These are phyloP conservation scores for Noctua janthe DNA, from an alignment of 2,888 invertebrate genomes.

Conservation along the genomic window DNA sequence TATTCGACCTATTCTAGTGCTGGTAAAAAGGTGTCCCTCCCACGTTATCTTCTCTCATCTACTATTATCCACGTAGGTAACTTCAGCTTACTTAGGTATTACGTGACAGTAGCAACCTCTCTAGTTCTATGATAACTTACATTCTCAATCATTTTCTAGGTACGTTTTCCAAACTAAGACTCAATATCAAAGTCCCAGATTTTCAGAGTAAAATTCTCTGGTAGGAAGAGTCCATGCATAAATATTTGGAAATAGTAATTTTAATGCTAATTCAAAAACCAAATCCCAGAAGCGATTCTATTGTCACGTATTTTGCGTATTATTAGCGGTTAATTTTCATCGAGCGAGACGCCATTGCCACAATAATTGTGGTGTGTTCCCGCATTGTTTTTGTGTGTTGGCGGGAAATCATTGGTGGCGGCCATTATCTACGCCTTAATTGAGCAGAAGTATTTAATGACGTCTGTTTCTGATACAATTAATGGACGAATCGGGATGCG, in stretches of 20 bases:
- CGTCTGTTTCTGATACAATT: slow-evolving; percentile 69
- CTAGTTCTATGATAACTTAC: not conserved
- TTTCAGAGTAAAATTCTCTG: not conserved
- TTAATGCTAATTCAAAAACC: slow-evolving; percentile 24
- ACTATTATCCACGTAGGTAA: not conserved
- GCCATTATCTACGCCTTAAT: slow-evolving; percentile 66
- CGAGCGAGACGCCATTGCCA: slow-evolving; percentile 59
- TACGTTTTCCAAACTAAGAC: not conserved
- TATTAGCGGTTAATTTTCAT: slow-evolving; percentile 65
- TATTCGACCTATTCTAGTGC: not conserved
- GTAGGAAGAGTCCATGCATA: not conserved
- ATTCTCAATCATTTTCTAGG: too few relatives aligned
- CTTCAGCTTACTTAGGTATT: not conserved
- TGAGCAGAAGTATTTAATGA: slow-evolving; percentile 76
- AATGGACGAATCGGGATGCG: slow-evolving; percentile 57
- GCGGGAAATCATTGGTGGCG: slow-evolving; percentile 57
- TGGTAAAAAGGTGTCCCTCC: not conserved
- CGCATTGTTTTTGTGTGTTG: slow-evolving; percentile 64
- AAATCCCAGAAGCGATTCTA: slow-evolving; percentile 32
- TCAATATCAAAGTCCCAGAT: not conserved
- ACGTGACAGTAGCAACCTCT: not conserved
- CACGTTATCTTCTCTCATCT: not conserved
- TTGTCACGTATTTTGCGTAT: slow-evolving; percentile 49
- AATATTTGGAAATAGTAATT: not conserved
- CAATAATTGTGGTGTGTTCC: slow-evolving; percentile 64